Evolutionary conservation across 2,888 invertebrate genomes (phyloP), one percentile per base, ranked within the genome.

Genomic region (Hirtodrosophila cameraria): DNA sequence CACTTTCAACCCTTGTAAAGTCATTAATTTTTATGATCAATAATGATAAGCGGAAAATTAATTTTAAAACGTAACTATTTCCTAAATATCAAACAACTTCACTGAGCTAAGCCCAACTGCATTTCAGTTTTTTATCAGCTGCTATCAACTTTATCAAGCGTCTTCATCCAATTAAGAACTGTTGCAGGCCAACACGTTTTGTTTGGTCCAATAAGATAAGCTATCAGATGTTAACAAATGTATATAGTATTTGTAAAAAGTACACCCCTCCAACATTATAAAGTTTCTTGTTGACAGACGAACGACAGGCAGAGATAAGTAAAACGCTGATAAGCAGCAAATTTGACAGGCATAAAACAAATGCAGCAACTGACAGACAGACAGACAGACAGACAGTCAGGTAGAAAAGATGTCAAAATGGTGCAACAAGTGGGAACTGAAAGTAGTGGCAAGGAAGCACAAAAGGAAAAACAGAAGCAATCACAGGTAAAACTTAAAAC

Each of bases 301-400:
- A 54, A 25, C 12, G 58, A 59, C 61, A 57, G 67, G 42, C 45
- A 54, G 49, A 46, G 62, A 72, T 66, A 77, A 81, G 70, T 65
- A 58, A 61, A 57, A 25, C 41, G 36, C 45, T 73, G 80, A 80
- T 80, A 80, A 73, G 78, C 63, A 61, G 53, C 66, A 73, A 80
- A 83, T 80, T 83, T 83, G 84, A 80, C 84, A 80, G 75, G 36
- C 64, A 77, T 80, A 73, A 78, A 69, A 60, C 61, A 83, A 76
- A 55, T 16, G 23, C 35, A 45, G 1, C 23, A 5, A 43, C 16
- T 13, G 13, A 2, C 25, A 18, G n/a, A 45, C 64, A n/a, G 18
- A 59, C 52, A 43, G 53, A 63, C 49, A 28, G 38, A 59, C 52
- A 43, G 53, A 63, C 49, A 28, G 38, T 7, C 75, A 83, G 83